Evolutionary conservation across 2,113 vertebrate species (phyloP).

Genomic region (Semnornis frantzii): DNA sequence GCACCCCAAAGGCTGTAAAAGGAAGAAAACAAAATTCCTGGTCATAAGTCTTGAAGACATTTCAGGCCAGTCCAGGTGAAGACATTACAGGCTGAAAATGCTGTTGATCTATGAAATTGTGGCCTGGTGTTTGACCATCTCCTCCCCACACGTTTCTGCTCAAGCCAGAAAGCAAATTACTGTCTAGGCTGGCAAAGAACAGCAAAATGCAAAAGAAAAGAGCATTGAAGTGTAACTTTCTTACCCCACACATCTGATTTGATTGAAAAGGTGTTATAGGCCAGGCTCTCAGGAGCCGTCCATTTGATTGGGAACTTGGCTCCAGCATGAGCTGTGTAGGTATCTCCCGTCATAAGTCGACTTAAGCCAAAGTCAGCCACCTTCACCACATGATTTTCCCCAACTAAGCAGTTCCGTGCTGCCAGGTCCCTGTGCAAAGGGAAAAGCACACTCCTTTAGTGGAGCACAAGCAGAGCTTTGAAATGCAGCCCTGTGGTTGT

Average conservation of each 20-base stretch:
- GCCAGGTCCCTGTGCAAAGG: conserved; percentile 88
- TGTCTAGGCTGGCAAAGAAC: not conserved
- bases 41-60: not conserved
- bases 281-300: conserved; percentile 97
- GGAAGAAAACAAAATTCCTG: not conserved
- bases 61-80: not conserved
- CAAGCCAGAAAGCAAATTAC: not conserved
- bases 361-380: conserved; percentile 98
- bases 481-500: not conserved
- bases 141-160: not conserved
- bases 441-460: not conserved
- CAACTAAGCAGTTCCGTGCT: conserved; percentile 95
- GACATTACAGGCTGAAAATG: not conserved
- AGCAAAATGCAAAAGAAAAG: not conserved
- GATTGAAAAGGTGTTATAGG: conserved; percentile 99
- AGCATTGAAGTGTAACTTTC: not conserved
- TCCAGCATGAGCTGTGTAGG: conserved; percentile 98
- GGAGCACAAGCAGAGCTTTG: not conserved
- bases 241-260: conserved; percentile 99
- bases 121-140: not conserved
- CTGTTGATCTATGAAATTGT: not conserved
- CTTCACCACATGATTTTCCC: conserved; percentile 98
- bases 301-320: conserved; percentile 99
- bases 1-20: conserved; percentile 91
- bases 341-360: conserved; percentile 97